A percentile compares a stretch with the other conserved stretches of the same genome.
These are phyloP conservation scores for Pygmarrhopalites habei DNA, from an alignment of 1,140 invertebrate species.

Conservation along the genomic window DNA sequence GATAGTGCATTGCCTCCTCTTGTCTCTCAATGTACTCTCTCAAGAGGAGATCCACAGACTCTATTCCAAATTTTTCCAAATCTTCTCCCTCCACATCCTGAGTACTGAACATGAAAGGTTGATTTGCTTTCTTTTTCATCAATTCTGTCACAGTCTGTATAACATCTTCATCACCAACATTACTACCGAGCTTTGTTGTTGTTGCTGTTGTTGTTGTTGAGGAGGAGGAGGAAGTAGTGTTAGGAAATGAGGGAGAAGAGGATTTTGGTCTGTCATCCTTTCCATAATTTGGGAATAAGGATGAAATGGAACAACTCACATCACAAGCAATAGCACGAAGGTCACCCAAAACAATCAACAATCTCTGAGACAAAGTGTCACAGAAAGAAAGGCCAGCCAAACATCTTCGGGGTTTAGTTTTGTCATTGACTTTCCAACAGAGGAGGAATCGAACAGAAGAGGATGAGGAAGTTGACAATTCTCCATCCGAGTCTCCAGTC, in stretches of 20 bases:
- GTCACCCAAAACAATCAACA: conserved; percentile 13
- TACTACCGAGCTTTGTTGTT: neutral
- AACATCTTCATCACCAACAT: conserved; percentile 4
- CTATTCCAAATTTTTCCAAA: neutral
- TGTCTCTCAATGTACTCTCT: conserved; percentile 6
- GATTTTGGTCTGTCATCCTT: too few species aligned
- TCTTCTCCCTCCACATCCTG: conserved; percentile 5
- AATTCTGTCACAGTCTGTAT: neutral
- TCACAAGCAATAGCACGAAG: neutral
- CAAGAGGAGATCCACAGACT: neutral
- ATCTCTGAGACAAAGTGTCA: conserved; percentile 19
- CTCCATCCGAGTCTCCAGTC: neutral
- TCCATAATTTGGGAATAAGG: too few species aligned
- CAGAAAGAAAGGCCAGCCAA: conserved; percentile 9
- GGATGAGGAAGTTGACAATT: neutral
- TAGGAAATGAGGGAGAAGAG: too few species aligned
- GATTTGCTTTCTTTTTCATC: neutral
- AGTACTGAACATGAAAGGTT: conserved; percentile 8
- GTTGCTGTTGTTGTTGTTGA: neutral
- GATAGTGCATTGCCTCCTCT: conserved; percentile 2
- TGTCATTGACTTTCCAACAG: conserved; percentile 11
- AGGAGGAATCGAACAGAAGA: conserved; percentile 4
- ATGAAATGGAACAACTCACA: neutral
- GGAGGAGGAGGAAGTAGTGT: neutral
- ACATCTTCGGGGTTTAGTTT: neutral